Evolutionary conservation across 2,797 vertebrate genomes (phyloP).

Genomic region (Acanthis flammea): DNA sequence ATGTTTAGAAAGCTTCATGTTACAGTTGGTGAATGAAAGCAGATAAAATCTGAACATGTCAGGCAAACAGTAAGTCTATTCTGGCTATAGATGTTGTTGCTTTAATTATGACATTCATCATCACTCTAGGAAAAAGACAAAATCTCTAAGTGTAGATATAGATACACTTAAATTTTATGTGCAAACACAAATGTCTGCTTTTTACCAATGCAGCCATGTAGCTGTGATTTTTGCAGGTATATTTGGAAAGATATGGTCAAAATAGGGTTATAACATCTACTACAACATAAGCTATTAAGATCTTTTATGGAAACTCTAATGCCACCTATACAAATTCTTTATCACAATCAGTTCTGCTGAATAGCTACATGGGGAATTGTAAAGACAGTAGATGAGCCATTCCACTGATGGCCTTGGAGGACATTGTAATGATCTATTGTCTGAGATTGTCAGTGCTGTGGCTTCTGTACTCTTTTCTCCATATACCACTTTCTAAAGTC

Average conservation of each 20-base stretch:
- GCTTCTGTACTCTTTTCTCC: neutral
- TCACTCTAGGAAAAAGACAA: neutral
- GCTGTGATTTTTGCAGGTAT: neutral
- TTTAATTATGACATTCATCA: neutral
- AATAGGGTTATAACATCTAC: neutral
- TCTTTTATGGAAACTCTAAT: conserved; percentile 2
- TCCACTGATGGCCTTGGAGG: neutral
- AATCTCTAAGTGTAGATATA: neutral
- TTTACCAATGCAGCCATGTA: neutral
- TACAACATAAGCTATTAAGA: neutral
- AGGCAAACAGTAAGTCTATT: neutral
- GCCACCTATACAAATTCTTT: conserved; percentile 12
- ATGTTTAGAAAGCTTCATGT: neutral
- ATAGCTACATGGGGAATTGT: neutral
- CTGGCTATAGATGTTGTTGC: neutral
- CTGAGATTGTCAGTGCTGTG: neutral
- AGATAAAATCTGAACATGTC: neutral
- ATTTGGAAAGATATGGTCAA: neutral
- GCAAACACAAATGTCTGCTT: neutral
- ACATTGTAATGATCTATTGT: conserved; percentile 16
- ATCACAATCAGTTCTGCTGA: neutral
- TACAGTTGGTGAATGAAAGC: neutral
- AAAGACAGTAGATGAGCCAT: neutral
- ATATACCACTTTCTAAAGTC: neutral
- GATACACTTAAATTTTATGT: neutral